Evolutionary conservation across 2,113 vertebrate genomes (phyloP).

Genomic region (Manacus vitellinus): DNA sequence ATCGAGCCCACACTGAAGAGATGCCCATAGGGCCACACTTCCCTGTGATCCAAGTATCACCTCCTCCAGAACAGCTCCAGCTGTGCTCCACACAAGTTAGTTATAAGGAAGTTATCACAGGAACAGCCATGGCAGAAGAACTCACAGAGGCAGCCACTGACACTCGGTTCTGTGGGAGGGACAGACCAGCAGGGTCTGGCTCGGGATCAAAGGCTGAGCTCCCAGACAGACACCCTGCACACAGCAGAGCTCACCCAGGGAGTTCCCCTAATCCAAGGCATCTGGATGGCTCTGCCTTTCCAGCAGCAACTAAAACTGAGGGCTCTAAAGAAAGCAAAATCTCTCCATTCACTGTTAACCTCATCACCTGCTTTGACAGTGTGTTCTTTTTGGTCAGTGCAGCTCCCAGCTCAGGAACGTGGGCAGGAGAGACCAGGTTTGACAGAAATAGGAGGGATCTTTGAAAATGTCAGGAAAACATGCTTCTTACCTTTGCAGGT

Average conservation of each 20-base stretch:
- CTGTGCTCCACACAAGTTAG: neutral
- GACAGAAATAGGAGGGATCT: neutral
- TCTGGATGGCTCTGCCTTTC: neutral
- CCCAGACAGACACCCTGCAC: neutral
- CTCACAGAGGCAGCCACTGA: neutral
- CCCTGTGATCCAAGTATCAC: rapidly evolving
- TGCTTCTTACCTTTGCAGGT: neutral
- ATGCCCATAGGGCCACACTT: neutral
- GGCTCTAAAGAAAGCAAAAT: neutral
- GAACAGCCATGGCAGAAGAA: neutral
- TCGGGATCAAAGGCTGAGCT: neutral
- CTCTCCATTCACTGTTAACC: neutral
- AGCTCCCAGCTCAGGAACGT: neutral
- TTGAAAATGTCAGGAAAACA: neutral
- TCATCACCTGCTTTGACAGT: rapidly evolving
- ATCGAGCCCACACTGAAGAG: rapidly evolving
- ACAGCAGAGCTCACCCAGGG: neutral
- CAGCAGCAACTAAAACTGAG: neutral
- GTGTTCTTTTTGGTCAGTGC: neutral
- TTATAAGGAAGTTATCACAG: neutral
- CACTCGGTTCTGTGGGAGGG: neutral
- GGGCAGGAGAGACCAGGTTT: neutral
- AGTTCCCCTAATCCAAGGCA: neutral
- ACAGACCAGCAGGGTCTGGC: neutral
- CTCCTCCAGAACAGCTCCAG: neutral